Evolutionary conservation across 2,113 vertebrate genomes (phyloP).

Genomic region (cattle (Bos taurus)): DNA sequence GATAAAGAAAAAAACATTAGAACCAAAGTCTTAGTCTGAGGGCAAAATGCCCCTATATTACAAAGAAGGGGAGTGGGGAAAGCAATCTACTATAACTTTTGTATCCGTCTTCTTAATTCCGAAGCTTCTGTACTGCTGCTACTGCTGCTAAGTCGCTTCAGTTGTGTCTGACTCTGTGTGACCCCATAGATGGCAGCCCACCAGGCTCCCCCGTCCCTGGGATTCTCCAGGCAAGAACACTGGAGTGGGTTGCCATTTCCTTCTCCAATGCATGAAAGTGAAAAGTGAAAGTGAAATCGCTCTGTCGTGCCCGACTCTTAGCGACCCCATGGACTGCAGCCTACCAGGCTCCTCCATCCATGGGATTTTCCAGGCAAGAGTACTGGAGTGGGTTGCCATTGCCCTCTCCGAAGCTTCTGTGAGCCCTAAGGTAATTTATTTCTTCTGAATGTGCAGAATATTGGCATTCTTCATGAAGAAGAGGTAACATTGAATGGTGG

Average conservation of each 20-base stretch:
- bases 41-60: not conserved
- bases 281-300: too few species aligned
- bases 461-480: slow-evolving; percentile 33
- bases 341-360: too few species aligned
- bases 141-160: too few species aligned
- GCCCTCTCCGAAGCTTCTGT: not conserved
- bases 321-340: too few species aligned
- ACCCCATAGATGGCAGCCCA: not conserved
- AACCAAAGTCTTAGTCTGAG: not conserved
- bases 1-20: slow-evolving; percentile 18
- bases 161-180: too few species aligned
- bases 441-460: slow-evolving; percentile 32
- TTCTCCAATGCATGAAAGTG: too few species aligned
- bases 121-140: not conserved
- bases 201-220: too few species aligned
- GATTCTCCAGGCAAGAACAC: too few species aligned
- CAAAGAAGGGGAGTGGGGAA: not conserved
- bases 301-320: too few species aligned
- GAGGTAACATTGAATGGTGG: not conserved
- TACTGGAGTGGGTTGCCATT: too few species aligned
- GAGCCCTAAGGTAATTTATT: slow-evolving; percentile 45
- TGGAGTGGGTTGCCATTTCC: too few species aligned
- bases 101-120: slow-evolving; percentile 28
- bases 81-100: not conserved
- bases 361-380: too few species aligned